A percentile compares a stretch with the other conserved stretches of the same genome.
phyloP scores from a whole-genome alignment of 2,113 vertebrate genomes.

The Xiphophorus maculatus region DNA sequence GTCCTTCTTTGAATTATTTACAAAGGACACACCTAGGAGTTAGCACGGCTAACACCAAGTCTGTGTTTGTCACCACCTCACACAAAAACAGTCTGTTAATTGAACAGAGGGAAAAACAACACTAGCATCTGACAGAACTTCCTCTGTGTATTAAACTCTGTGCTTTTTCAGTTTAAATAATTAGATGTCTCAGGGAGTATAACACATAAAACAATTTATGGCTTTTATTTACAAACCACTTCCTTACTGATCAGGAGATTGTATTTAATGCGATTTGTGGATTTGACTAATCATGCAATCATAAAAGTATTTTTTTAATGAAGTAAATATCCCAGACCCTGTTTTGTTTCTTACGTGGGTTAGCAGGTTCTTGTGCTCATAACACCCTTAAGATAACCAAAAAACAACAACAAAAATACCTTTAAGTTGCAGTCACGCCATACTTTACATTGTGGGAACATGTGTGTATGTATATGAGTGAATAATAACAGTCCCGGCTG shows the following conservation, averaged over 20 bases:
- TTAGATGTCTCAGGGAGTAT: conserved; percentile 7
- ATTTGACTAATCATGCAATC: not conserved
- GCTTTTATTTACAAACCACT: not conserved
- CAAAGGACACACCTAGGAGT: conserved; percentile 27
- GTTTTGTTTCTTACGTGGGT: not conserved
- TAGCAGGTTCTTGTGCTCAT: not conserved
- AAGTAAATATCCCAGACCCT: not conserved
- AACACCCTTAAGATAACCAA: not conserved
- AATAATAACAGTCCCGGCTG: conserved; percentile 91
- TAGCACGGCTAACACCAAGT: conserved; percentile 19
- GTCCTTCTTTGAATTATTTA: conserved; percentile 44
- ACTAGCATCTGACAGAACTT: conserved; percentile 39
- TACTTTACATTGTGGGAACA: conserved; percentile 4
- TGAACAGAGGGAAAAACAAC: conserved; percentile 34
- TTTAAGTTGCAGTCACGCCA: no score
- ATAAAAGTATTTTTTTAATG: not conserved
- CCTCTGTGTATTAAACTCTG: conserved; percentile 34
- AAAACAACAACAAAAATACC: not conserved
- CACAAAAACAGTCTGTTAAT: conserved; percentile 26
- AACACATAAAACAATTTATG: not conserved
- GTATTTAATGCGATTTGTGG: not conserved
- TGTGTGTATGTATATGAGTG: conserved; percentile 56
- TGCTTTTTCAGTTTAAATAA: conserved; percentile 27
- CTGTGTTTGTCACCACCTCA: conserved; percentile 20
- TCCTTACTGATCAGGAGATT: not conserved